Evolutionary conservation across 2,113 vertebrate species (phyloP), one percentile per base, ranked within the genome.

Genomic region (Lagopus muta): DNA sequence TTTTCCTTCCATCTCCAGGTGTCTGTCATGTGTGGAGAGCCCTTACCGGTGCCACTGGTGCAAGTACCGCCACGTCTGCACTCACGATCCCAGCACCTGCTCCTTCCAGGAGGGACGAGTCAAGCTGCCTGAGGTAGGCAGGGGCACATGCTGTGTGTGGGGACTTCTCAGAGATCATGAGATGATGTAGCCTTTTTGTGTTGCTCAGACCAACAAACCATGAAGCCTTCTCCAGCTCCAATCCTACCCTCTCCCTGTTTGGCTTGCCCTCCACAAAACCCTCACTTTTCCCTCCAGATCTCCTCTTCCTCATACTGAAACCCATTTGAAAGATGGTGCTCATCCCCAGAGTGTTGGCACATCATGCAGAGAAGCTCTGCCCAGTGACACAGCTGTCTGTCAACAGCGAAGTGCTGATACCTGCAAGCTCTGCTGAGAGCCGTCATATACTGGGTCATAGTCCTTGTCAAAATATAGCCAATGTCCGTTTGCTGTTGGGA

Each of bases 21-120:
- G 99, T 84, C 96, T 99, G 88, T 99, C 99, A 1, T 99, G 99
- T 0, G 99, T 99, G 84, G 98, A 99, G 88, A 99, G 99, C 75
- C 99, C 99, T 0, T 99, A 99, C 90, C 98, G 98, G 82, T 99
- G 99, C 47, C 99, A 99, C 97, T 99, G 99, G 99, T 99, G 99
- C 95, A 99, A 99, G 98, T 99, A 99, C 95, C 98, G 99, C 50
- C 99, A 99, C 1, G 98, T 99, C 89, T 99, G 99, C 86, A 99
- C 99, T 67, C 98, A 99, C 1, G 99, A 99, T 91, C 99, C 99
- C 25, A 98, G 98, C 69, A 99, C 98, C 13, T 99, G 99, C 94
- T 99, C 99, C 93, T 99, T 99, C 97, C 98, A 99, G 95, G 99
- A 99, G 92, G 99, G 99, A 71, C 97, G 98, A 50, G 99, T 99